phyloP scores from a whole-genome alignment of 2,888 invertebrate genomes.

The Hypena proboscidalis region DNA sequence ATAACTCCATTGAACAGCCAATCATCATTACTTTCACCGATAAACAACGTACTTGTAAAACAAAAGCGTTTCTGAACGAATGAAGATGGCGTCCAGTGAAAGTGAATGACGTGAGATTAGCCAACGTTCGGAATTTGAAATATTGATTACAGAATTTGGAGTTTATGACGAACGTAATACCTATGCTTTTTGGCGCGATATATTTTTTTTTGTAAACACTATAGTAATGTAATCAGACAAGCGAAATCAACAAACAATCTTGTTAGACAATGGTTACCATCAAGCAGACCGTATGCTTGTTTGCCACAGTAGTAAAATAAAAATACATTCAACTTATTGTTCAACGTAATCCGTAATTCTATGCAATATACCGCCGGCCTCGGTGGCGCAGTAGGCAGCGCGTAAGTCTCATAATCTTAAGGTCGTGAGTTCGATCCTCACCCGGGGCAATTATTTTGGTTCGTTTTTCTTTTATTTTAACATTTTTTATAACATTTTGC shows the following conservation, averaged over 20 bases:
- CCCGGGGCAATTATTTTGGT: conserved; percentile 88
- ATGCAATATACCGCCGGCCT: conserved; percentile 69
- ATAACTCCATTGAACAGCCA: no score
- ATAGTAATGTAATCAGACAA: no score
- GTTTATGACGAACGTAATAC: no score
- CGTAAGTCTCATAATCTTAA: conserved; percentile 97
- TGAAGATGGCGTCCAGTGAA: conserved; percentile 40
- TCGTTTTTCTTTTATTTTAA: conserved; percentile 11
- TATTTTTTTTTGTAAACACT: no score
- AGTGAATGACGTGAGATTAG: conserved; percentile 34
- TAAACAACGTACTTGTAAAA: conserved; percentile 25
- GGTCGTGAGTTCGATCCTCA: conserved; percentile 98
- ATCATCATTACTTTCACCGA: no score
- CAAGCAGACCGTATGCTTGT: no score
- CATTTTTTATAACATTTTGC: conserved; percentile 28
- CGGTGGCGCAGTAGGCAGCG: conserved; percentile 95
- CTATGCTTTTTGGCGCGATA: no score
- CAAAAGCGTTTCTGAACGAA: conserved; percentile 31
- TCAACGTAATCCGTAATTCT: conserved; percentile 42
- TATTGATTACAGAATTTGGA: conserved; percentile 1
- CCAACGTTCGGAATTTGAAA: conserved; percentile 11
- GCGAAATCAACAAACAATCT: no score
- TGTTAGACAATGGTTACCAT: no score
- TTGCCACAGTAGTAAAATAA: not conserved
- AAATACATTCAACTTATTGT: not conserved